Percentiles rank a stretch among this genome's conserved stretches.
Evolutionary conservation across 2,113 vertebrate species (phyloP).

Genomic region (Aix galericulata): DNA sequence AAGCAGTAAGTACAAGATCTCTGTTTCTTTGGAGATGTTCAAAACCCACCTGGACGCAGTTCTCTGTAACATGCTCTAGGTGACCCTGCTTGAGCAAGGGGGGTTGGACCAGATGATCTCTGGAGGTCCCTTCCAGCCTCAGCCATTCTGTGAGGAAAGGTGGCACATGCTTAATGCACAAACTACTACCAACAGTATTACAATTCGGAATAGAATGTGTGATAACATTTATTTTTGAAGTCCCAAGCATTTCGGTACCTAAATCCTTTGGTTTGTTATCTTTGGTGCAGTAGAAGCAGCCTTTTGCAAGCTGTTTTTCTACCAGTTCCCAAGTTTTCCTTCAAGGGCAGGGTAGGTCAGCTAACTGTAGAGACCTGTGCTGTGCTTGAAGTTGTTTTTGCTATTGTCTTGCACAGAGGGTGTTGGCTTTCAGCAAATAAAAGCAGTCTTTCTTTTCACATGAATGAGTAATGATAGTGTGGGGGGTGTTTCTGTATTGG

Average conservation of each 20-base stretch:
- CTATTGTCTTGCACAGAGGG: background rate
- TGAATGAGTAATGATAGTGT: background rate
- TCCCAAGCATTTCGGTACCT: background rate
- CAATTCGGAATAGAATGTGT: background rate
- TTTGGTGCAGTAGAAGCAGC: background rate
- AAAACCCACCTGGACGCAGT: too few relatives aligned
- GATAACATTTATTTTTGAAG: background rate
- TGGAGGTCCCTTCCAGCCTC: too few relatives aligned
- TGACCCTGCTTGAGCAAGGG: too few relatives aligned
- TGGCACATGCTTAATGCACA: background rate
- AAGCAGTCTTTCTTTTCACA: background rate
- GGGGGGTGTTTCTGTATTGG: background rate
- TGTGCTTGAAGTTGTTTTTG: background rate
- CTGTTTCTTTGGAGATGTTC: too few relatives aligned
- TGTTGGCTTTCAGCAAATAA: slow-evolving; percentile 24
- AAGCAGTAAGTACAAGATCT: background rate
- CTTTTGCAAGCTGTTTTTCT: background rate
- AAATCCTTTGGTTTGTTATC: background rate
- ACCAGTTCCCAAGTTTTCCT: background rate
- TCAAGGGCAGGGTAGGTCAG: background rate
- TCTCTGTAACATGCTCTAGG: too few relatives aligned
- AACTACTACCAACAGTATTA: background rate
- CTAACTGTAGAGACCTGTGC: background rate
- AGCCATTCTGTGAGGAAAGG: background rate
- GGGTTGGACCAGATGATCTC: too few relatives aligned